Evolutionary conservation across 35 echinoderm and acorn worm species (phyloP).

Genomic region (Apostichopus parvimensis): DNA sequence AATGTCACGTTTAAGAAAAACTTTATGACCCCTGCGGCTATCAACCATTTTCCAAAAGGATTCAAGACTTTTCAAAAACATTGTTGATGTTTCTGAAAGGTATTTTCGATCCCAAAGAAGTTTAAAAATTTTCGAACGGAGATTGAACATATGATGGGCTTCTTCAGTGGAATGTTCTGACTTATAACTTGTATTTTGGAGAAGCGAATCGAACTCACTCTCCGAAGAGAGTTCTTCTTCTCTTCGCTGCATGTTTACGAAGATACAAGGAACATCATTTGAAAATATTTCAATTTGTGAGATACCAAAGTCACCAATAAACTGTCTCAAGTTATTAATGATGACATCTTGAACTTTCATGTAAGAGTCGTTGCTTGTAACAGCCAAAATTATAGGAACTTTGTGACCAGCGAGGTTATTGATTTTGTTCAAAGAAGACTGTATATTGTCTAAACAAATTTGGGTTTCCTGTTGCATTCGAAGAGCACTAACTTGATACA

Average conservation of each 20-base stretch:
- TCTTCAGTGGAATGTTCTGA: not conserved
- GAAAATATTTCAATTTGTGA: not conserved
- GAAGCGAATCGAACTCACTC: not conserved
- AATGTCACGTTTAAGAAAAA: slow-evolving; percentile 8
- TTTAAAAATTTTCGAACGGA: not conserved
- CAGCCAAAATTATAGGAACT: slow-evolving; percentile 11
- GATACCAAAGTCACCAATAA: not conserved
- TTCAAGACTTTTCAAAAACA: slow-evolving; percentile 3
- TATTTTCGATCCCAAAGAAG: not conserved
- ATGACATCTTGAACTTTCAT: not conserved
- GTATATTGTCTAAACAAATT: not conserved
- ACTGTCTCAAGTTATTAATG: not conserved
- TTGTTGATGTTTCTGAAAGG: not conserved
- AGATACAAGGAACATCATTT: not conserved
- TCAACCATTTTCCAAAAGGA: slow-evolving; percentile 31
- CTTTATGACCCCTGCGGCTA: not conserved
- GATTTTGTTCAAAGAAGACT: slow-evolving; percentile 26
- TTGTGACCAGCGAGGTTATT: slow-evolving; percentile 13
- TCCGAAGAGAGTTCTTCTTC: not conserved
- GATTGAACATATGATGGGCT: not conserved
- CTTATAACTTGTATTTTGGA: not conserved
- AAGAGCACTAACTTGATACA: not conserved
- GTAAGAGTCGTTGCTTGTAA: not conserved
- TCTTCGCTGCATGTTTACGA: not conserved
- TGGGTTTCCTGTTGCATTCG: not conserved